Evolutionary conservation across 2,797 vertebrate species (phyloP), one percentile per base, ranked within the genome.

Genomic region (Phalanger gymnotis): DNA sequence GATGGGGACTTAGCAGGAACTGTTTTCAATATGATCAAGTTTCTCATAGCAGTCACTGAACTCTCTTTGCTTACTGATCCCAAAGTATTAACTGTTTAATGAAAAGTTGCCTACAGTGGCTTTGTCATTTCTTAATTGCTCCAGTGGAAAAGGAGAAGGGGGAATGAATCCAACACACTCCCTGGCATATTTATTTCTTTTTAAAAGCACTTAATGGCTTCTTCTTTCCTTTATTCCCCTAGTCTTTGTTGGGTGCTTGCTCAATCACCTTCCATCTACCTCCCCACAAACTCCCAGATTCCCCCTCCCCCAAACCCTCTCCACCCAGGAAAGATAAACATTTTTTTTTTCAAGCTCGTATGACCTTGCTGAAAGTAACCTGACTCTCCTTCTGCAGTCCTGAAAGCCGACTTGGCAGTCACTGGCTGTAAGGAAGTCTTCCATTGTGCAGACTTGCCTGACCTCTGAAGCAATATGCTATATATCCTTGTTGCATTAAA

Each of bases 361-460:
- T 96, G 96, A 98, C 97, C 97, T 97, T 97, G 95, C 96, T 95
- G 97, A 97, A 93, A 98, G 97, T 96, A 97, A 96, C 94, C 97
- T 91, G 96, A 98, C 91, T 97, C 73, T 81, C 73, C 25, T 97
- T 94, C 5, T 95, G 94, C 92, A 97, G 91, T 66, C 94, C 95
- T 96, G 96, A 96, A 92, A 95, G 91, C 95, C 96, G 90, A 96
- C 93, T 98, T 97, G 98, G 97, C 97, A 98, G 93, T 94, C 90
- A 14, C 54, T 30, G 53, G 93, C 96, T 93, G 58, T 95, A 97
- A 98, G 94, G 97, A 97, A 96, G 90, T 97, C 97, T 97, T 98
- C 95, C 93, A 96, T 96, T 97, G 98, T 98, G 98, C 98, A 97
- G 98, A 95, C 97, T 97, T 98, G 97, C 96, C 97, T 97, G 94